phyloP scores from a whole-genome alignment of 2,797 vertebrate species.

The Sciurus vulgaris region DNA sequence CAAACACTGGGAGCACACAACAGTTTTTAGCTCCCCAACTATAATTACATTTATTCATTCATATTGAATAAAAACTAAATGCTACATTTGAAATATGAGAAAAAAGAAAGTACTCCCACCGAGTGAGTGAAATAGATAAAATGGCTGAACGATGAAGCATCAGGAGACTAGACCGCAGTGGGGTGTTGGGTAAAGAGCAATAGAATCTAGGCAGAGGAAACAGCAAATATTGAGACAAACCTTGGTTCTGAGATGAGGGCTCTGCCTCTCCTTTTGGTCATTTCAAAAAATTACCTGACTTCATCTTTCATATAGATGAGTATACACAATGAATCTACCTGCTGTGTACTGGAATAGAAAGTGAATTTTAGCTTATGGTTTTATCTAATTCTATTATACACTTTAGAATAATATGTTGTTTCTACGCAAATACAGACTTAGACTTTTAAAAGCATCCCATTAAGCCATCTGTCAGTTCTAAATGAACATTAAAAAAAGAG shows the following conservation, averaged over 20 bases:
- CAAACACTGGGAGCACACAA: neutral
- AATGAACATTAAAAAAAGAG: neutral
- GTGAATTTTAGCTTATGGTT: slow-evolving; percentile 1
- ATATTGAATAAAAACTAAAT: neutral
- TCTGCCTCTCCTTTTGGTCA: neutral
- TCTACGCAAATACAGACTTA: neutral
- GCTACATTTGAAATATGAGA: neutral
- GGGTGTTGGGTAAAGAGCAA: no score
- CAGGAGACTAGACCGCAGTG: neutral
- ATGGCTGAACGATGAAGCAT: neutral
- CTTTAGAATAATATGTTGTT: slow-evolving; percentile 7
- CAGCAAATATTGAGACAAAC: neutral
- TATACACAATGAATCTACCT: neutral
- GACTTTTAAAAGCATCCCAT: neutral
- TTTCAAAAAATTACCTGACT: neutral
- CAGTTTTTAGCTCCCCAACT: neutral
- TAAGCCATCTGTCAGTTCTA: slow-evolving; percentile 28
- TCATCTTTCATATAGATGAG: neutral
- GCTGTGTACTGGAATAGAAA: neutral
- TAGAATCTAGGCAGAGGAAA: neutral
- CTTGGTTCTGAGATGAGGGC: neutral
- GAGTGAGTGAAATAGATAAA: neutral
- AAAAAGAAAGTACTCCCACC: neutral
- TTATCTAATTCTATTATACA: neutral
- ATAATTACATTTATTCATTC: neutral